Base-by-base conservation (phyloP, 2,797 vertebrate species). In the Poecilia velifera region DNA sequence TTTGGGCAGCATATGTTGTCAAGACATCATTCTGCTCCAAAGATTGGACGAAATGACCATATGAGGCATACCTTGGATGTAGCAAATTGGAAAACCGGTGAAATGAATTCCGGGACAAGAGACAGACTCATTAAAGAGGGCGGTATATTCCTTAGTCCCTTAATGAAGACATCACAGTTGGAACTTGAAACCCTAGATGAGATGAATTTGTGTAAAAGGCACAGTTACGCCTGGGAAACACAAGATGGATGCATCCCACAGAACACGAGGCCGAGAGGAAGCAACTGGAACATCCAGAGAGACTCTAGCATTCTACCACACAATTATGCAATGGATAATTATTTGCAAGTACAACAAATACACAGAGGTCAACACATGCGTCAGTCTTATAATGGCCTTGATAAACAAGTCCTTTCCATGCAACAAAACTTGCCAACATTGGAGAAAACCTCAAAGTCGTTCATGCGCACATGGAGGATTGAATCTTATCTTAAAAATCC, bases 211-310 rank as follows among this genome's bases (percentile, higher is more conserved):
- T 95, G 96, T 91, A 99, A 99, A 93, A 96, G 98, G 73, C 98
- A 99, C 77, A 99, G 98, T 86, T 99, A 99, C 28, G 98, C 98
- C 5, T 98, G 98, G 1, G 98, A 99, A 78, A 96, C 94, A 75
- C 94, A 96, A 41, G 97, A 98, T 82, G 94, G 85, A 45, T 83
- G 93, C 72, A 74, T 95, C 90, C 91, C 89, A 0, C 88, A 87
- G 41, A 86, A 93, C 79, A 76, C 89, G 39, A 96, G 95, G 80
- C 91, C 94, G 34, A 92, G 93, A 73, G 90, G 92, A 2, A 96
- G 96, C 83, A 92, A 94, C 73, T 98, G 97, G 97, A 98, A 97
- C 55, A 94, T 97, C 79, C 88, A 96, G 1, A 95, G 94, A 68
- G 97, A 98, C 46, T 94, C 87, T 39, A 94, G 93, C 59, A 96